Evolutionary conservation across 2,113 vertebrate species (phyloP), one percentile per base, ranked within the genome.

Genomic region (Ceratotherium simum): DNA sequence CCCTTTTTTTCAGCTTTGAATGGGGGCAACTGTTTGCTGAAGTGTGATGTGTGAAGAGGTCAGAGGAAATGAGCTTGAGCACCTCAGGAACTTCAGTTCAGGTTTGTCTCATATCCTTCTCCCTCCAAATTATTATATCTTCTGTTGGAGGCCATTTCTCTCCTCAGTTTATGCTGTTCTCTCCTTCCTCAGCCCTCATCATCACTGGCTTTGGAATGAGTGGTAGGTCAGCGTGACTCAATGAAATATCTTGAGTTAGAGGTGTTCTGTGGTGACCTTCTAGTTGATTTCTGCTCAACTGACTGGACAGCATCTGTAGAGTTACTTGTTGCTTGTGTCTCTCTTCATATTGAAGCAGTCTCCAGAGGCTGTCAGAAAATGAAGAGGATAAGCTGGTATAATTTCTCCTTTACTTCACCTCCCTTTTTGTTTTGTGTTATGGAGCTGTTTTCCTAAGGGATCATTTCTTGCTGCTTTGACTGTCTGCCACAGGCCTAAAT

Each of bases 401-500:
- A 60, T 82, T 93, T 70, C 60, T 62, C 54, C 31, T 93, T 82
- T 82, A 86, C 10, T 78, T 72, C 5, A 42, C 10, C 56, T 94
- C 18, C 16, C 29, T 23, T 82, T 96, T 83, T 48, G 5, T 78
- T 90, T 54, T 90, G 46, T n/a, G 25, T 36, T 88, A 62, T 54
- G 58, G 31, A 76, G 25, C 29, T 84, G 16, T 85, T 94, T 80
- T 21, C 65, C 36, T 62, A 64, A 64, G 46, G 14, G 27, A 23
- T 85, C n/a, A 64, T 78, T 93, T 84, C 75, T 80, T 96, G n/a
- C n/a, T 83, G 9, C n/a, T 87, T 90, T 78, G 33, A 48, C 4
- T 65, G 36, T 82, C 80, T 81, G 18, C 67, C 16, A 36, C 6
- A n/a, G 31, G 6, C 21, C 56, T 83, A 65, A 95, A 82, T 95